A percentile compares a stretch with the other conserved stretches of the same genome.
Evolutionary conservation across 2,797 vertebrate genomes (phyloP).

Genomic region (Syndactyla subalaris): DNA sequence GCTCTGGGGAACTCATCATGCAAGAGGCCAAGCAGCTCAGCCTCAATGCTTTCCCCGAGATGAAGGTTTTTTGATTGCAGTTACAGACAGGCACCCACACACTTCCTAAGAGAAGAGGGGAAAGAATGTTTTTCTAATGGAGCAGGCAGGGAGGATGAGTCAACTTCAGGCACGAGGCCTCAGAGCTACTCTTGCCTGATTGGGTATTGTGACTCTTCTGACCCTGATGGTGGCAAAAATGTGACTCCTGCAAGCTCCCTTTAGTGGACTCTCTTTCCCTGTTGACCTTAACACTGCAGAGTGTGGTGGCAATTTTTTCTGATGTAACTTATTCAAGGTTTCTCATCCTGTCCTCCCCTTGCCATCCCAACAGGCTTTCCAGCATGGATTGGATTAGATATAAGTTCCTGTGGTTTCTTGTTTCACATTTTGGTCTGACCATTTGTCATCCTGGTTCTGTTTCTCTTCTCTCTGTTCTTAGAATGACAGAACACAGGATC

Average conservation of each 20-base stretch:
- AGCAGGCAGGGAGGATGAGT: not conserved
- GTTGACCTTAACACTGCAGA: not conserved
- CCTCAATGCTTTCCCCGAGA: not conserved
- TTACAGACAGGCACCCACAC: not conserved
- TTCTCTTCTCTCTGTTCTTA: conserved; percentile 47
- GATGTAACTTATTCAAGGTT: not conserved
- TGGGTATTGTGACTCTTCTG: not conserved
- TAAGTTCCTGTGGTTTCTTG: conserved; percentile 15
- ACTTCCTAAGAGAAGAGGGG: not conserved
- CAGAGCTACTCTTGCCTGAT: not conserved
- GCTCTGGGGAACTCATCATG: not conserved
- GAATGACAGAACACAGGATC: conserved; percentile 50
- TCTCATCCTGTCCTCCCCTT: not conserved
- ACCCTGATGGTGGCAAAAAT: not conserved
- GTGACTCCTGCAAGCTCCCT: not conserved
- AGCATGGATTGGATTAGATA: conserved; percentile 32
- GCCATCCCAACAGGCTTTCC: conserved; percentile 4
- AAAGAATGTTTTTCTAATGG: not conserved
- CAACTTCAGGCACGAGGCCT: not conserved
- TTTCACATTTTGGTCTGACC: conserved; percentile 38
- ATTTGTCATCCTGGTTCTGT: conserved; percentile 52
- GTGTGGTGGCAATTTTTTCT: not conserved
- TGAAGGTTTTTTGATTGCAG: accelerated
- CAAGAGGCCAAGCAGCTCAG: not conserved
- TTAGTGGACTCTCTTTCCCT: not conserved